Evolutionary conservation across 2,113 vertebrate species (phyloP).

Genomic region (Brienomyrus longianalis): DNA sequence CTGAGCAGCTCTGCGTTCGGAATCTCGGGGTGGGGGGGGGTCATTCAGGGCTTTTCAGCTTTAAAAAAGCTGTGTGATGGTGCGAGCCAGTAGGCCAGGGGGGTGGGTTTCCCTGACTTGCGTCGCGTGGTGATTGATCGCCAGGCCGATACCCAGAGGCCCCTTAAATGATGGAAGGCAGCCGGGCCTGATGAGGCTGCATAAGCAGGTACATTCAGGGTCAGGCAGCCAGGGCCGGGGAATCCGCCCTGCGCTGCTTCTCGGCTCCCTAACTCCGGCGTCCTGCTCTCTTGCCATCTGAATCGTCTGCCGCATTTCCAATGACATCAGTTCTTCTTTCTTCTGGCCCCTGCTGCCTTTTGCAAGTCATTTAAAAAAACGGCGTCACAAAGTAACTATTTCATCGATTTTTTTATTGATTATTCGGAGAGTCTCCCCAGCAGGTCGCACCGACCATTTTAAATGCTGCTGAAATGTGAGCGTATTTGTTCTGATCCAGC

Average conservation of each 20-base stretch:
- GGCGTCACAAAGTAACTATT: not conserved
- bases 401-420: not conserved
- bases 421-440: not conserved
- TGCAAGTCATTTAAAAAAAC: not conserved
- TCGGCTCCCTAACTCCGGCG: not conserved
- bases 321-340: not conserved
- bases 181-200: not conserved
- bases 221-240: not conserved
- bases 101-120: not conserved
- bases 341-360: not conserved
- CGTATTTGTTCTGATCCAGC: not conserved
- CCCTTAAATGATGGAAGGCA: not conserved
- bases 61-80: not conserved
- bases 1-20: not conserved
- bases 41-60: not conserved
- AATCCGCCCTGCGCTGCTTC: not conserved
- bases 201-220: not conserved
- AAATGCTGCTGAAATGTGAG: not conserved
- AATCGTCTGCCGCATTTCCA: not conserved
- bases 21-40: not conserved
- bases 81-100: not conserved
- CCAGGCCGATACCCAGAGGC: not conserved
- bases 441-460: not conserved
- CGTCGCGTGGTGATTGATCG: not conserved
- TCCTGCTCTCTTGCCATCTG: not conserved